phyloP scores from a whole-genome alignment of 2,113 vertebrate species.

The Octodon degus region DNA sequence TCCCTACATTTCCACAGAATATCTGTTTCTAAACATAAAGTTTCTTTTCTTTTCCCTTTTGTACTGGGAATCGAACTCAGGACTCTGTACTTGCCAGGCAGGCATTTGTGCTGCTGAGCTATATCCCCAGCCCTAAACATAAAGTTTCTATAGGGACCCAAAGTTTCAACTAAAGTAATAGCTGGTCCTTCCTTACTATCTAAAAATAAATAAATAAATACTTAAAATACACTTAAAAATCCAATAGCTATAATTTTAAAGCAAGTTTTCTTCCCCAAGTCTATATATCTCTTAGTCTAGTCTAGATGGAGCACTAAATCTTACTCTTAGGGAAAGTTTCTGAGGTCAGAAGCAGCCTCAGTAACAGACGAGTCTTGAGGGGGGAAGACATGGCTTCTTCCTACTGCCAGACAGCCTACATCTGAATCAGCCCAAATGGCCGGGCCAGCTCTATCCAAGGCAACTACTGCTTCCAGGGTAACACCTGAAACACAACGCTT shows the following conservation, averaged over 20 bases:
- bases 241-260: constrained; percentile 33
- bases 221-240: constrained; percentile 11
- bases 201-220: no score
- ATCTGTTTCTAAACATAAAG: constrained; percentile 8
- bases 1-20: not conserved
- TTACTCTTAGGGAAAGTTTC: not conserved
- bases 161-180: not conserved
- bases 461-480: not conserved
- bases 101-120: no score
- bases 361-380: not conserved
- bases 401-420: not conserved
- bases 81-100: no score
- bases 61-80: no score
- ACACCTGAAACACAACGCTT: not conserved
- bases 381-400: not conserved
- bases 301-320: not conserved
- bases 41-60: not conserved
- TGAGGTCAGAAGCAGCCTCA: constrained; percentile 3
- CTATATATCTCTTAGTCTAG: not conserved
- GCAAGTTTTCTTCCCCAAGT: not conserved
- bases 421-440: not conserved
- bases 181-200: not conserved
- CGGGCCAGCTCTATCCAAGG: not conserved
- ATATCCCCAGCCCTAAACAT: not conserved
- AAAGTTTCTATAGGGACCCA: constrained; percentile 30